Evolutionary conservation across 2,888 invertebrate species (phyloP).

Genomic region (Leptinotarsa rubiginosa): DNA sequence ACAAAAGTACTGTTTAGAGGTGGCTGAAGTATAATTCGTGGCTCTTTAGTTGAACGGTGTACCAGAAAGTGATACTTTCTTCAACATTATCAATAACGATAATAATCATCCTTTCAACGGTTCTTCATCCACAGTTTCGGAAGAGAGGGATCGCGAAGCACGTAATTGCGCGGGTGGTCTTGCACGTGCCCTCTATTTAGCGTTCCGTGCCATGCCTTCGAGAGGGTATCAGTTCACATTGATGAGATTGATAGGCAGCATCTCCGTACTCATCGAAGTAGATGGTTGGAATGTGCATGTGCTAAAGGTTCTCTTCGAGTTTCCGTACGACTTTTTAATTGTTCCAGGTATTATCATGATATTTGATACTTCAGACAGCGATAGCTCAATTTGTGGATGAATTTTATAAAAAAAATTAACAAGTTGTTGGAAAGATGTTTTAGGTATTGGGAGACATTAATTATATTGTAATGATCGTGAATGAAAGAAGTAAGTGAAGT

Average conservation of each 20-base stretch:
- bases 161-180: conserved; percentile 44
- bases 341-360: not conserved
- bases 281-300: conserved; percentile 12
- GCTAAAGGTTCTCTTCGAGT: not conserved
- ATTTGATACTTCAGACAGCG: not conserved
- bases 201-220: conserved; percentile 12
- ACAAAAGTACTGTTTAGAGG: not conserved
- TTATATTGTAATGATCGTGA: too few relatives aligned
- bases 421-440: too few relatives aligned
- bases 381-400: not conserved
- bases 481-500: too few relatives aligned
- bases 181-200: conserved; percentile 41
- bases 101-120: not conserved
- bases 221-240: conserved; percentile 47
- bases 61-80: not conserved
- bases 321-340: not conserved
- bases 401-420: too few relatives aligned
- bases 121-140: not conserved
- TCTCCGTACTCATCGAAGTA: conserved; percentile 26
- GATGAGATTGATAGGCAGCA: conserved; percentile 51
- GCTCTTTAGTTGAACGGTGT: not conserved
- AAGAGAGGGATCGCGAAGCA: conserved; percentile 1
- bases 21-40: not conserved
- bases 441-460: too few relatives aligned
- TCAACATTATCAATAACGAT: not conserved